Conservation (phyloP, 2,888 invertebrate species). For the Drosophila anomelani region DNA sequence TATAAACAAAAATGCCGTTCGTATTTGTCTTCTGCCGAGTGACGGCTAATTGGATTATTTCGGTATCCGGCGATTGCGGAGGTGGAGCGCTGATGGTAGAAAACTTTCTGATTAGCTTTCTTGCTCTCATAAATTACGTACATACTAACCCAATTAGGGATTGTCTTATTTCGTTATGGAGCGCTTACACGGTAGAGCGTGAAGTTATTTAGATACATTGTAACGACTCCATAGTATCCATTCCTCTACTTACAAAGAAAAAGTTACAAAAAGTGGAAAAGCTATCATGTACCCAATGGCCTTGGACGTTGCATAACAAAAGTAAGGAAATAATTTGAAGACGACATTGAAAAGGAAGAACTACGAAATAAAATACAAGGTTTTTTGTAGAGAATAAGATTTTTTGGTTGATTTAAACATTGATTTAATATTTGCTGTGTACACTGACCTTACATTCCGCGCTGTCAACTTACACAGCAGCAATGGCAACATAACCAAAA, state of each 20-base stretch:
- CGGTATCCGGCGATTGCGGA: conserved; percentile 14
- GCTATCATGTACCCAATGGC: background rate
- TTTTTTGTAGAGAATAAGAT: background rate
- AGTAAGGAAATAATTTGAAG: too few species aligned
- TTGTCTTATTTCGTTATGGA: conserved; percentile 56
- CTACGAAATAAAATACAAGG: too few species aligned
- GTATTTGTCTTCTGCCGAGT: conserved; percentile 37
- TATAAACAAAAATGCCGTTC: conserved; percentile 11
- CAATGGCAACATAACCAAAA: conserved; percentile 34
- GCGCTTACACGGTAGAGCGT: conserved; percentile 37
- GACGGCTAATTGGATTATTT: conserved; percentile 59
- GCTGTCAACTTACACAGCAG: conserved; percentile 21
- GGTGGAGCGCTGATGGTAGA: conserved; percentile 24
- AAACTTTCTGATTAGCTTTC: conserved; percentile 40
- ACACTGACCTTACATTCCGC: background rate
- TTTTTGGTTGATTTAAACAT: background rate
- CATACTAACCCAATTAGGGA: conserved; percentile 62
- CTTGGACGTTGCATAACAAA: background rate
- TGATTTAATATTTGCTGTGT: background rate
- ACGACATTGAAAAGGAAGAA: too few species aligned
- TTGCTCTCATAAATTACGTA: conserved; percentile 47
- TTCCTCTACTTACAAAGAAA: background rate
- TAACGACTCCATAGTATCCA: background rate
- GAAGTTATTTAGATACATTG: conserved; percentile 37
- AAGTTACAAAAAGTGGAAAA: background rate